Evolutionary conservation across 2,888 invertebrate species (phyloP).

Genomic region (Mesoligia furuncula): DNA sequence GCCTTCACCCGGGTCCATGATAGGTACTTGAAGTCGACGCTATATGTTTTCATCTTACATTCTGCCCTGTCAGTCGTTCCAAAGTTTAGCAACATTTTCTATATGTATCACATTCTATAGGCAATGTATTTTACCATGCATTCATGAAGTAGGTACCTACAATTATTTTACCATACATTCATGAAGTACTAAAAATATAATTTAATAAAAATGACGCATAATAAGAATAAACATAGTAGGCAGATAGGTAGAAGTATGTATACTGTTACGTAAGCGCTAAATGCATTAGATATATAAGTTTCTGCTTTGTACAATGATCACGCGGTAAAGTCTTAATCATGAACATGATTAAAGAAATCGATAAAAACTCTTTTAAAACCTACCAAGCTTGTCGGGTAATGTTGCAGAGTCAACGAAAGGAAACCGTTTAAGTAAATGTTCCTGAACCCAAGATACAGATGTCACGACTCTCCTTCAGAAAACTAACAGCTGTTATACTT

Average conservation of each 20-base stretch:
- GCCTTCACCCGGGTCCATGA: neutral
- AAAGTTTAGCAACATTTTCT: neutral
- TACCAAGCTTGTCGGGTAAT: neutral
- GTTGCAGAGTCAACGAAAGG: neutral
- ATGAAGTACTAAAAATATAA: neutral
- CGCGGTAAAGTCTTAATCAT: neutral
- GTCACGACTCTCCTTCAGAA: too few relatives aligned
- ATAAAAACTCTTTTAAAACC: neutral
- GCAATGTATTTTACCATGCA: neutral
- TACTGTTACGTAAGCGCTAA: neutral
- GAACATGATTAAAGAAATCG: too few relatives aligned
- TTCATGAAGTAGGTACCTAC: too few relatives aligned
- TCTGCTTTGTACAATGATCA: neutral
- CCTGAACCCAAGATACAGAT: neutral
- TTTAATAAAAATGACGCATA: neutral
- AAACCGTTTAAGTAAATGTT: neutral
- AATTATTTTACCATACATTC: too few relatives aligned
- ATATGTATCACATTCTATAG: neutral
- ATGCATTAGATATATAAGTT: neutral
- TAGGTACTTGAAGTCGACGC: neutral
- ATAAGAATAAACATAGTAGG: neutral
- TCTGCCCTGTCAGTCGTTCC: neutral
- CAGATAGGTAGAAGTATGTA: neutral
- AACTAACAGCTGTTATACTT: neutral
- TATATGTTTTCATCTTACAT: neutral